These are phyloP conservation scores for Sinotaia quadrata DNA, from an alignment of 2,888 invertebrate genomes.

Conservation along the genomic window DNA sequence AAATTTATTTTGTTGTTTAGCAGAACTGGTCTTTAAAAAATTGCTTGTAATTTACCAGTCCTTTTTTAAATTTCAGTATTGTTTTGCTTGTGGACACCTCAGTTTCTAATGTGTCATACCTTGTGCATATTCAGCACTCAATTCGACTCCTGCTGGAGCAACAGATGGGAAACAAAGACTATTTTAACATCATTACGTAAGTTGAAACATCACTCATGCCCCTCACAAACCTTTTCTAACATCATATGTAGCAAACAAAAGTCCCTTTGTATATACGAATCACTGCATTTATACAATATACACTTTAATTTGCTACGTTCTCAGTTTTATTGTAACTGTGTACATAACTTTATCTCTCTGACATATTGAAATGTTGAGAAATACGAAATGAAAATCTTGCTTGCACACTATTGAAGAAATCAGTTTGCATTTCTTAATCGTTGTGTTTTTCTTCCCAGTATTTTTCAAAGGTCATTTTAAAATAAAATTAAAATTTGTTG, in stretches of 20 bases:
- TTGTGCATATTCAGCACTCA: slow-evolving; percentile 72
- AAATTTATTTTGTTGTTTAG: too few species aligned
- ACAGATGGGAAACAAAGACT: slow-evolving; percentile 71
- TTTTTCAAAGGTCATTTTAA: not conserved
- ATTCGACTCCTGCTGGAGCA: slow-evolving; percentile 71
- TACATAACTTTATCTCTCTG: too few species aligned
- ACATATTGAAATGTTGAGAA: too few species aligned
- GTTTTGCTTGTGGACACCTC: slow-evolving; percentile 70
- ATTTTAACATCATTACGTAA: slow-evolving; percentile 72
- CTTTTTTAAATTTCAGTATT: slow-evolving; percentile 58
- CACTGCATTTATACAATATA: too few species aligned
- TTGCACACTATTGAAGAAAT: too few species aligned
- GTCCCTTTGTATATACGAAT: too few species aligned
- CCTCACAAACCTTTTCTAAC: not conserved
- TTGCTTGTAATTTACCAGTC: not conserved
- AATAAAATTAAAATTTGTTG: too few species aligned
- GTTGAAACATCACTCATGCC: slow-evolving; percentile 31
- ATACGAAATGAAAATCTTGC: too few species aligned
- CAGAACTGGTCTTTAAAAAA: not conserved
- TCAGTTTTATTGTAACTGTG: too few species aligned
- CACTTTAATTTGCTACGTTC: too few species aligned
- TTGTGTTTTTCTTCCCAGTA: too few species aligned
- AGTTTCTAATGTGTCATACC: slow-evolving; percentile 69
- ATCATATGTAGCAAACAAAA: not conserved
- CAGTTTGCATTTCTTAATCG: too few species aligned